Base-by-base conservation (phyloP, 2,797 vertebrate species). In the Helarctos malayanus region DNA sequence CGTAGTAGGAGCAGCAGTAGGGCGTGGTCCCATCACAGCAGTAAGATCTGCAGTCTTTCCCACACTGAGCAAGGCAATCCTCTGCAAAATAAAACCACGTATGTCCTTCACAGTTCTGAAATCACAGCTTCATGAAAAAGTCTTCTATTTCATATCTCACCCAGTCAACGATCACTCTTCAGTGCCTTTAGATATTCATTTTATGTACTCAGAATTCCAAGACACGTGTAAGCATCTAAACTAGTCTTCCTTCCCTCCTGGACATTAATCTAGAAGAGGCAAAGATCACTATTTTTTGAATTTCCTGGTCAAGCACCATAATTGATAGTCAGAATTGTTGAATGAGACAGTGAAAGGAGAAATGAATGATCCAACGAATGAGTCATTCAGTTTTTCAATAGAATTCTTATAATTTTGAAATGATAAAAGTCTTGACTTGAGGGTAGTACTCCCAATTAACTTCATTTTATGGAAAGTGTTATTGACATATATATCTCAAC, bases 1-100 rank as follows among this genome's bases (percentile, higher is more conserved):
- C 99, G 11, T 99, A 99, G 99, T 99, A 99, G 10, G 99, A 99
- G 97, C 99, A 99, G 98, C 99, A 99, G 98, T 99, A 99, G 68
- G 99, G 99, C 0, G 99, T 98, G 23, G 98, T 98, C 83, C 99
- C 99, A 94, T 99, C 99, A 21, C 99, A 99, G 98, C 99, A 99
- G 97, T 99, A 99, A 96, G 99, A 99, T 13, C 99, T 96, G 95
- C 99, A 99, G 97, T 99, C 99, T 95, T 99, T 99, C 98, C 99
- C 99, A 97, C 99, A 99, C 97, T 99, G 99, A 92, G 99, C 99
- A 85, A 99, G 97, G 38, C 98, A 98, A 29, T 98, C 85, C 81
- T 99, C 99, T 99, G 98, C 94, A 98, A 98, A 97, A 99, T 32
- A 71, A 69, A 63, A 54, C 27, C 75, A 80, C 3, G 59, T 35